These are phyloP conservation scores for Engraulis encrasicolus DNA, from an alignment of 2,113 vertebrate species.

Conservation along the genomic window DNA sequence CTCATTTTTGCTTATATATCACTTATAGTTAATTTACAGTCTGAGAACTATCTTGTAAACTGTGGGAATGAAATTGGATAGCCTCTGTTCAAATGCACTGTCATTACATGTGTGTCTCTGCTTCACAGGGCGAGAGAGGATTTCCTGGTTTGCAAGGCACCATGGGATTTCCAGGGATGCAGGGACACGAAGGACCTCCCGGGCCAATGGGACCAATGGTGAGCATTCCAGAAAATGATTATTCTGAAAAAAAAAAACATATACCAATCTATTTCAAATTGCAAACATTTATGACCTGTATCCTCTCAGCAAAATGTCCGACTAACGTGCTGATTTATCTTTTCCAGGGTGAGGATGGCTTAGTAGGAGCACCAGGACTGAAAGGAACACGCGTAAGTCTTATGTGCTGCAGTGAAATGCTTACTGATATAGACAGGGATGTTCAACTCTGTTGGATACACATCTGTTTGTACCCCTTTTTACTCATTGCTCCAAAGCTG, in stretches of 20 bases:
- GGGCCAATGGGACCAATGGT: slow-evolving; percentile 90
- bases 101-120: not conserved
- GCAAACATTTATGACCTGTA: not conserved
- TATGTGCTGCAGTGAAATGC: not conserved
- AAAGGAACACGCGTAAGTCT: slow-evolving; percentile 93
- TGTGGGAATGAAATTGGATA: no score
- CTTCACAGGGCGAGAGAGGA: slow-evolving; percentile 86
- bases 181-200: slow-evolving; percentile 89
- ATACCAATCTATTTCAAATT: not conserved
- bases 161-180: slow-evolving; percentile 95
- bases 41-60: not conserved
- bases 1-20: not conserved
- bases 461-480: no score
- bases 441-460: no score
- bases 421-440: no score
- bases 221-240: slow-evolving; percentile 24
- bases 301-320: not conserved
- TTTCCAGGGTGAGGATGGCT: slow-evolving; percentile 86
- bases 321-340: slow-evolving; percentile 24
- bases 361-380: slow-evolving; percentile 81
- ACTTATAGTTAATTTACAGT: not conserved
- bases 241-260: not conserved
- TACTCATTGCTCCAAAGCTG: no score
- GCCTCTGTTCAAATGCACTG: not conserved
- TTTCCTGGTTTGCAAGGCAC: slow-evolving; percentile 89